Conservation (phyloP, 2,113 vertebrate genomes). For the Lycocorax pyrrhopterus region DNA sequence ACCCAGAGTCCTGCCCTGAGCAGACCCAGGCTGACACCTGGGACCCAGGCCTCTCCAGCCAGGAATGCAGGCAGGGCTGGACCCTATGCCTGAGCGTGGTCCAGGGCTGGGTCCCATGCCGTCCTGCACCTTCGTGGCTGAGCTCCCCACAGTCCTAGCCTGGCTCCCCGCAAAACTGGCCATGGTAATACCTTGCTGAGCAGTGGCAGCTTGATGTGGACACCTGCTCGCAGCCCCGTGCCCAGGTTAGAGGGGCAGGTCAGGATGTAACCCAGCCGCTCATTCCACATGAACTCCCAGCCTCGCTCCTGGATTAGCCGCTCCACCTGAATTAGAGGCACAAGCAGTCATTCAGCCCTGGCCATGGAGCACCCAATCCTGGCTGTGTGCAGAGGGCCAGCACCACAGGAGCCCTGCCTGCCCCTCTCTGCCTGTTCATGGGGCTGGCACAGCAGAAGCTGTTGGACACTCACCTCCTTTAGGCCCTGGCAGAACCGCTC, state of each 20-base stretch:
- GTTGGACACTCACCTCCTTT: constrained; percentile 77
- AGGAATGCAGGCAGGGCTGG: background rate
- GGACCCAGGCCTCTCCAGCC: fast-evolving
- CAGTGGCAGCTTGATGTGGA: constrained; percentile 81
- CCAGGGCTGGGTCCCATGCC: background rate
- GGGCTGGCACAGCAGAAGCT: background rate
- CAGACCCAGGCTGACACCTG: background rate
- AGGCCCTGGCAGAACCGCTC: constrained; percentile 92
- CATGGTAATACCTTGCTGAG: constrained; percentile 76
- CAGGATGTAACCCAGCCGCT: constrained; percentile 81
- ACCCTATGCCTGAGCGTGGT: fast-evolving
- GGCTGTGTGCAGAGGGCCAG: fast-evolving
- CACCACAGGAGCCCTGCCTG: background rate
- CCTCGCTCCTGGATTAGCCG: constrained; percentile 80
- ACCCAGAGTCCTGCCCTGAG: background rate
- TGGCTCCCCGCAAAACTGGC: background rate
- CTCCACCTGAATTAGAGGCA: constrained; percentile 71
- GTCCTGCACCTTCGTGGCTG: fast-evolving
- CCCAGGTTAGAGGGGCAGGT: constrained; percentile 85
- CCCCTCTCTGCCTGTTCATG: background rate
- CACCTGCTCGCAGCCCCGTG: constrained; percentile 81
- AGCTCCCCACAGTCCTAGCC: background rate
- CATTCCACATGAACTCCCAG: constrained; percentile 89
- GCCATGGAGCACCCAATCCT: background rate
- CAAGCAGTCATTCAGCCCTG: fast-evolving